Conservation (phyloP, 2,113 vertebrate genomes). For the Podarcis cretensis region DNA sequence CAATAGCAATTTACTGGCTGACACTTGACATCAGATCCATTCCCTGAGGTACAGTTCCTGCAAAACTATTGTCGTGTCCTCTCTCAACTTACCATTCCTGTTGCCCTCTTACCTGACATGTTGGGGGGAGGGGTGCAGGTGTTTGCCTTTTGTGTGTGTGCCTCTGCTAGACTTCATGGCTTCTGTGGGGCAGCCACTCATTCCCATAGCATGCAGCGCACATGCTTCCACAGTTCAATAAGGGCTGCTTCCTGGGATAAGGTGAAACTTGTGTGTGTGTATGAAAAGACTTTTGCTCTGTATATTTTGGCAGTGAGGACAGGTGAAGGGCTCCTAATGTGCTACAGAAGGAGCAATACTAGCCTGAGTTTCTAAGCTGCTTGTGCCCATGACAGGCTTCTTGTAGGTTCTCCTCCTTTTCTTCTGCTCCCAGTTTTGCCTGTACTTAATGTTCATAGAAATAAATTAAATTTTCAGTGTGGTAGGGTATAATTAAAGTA, state of each 20-base stretch:
- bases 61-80: slow-evolving; percentile 37
- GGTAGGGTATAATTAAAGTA: neutral
- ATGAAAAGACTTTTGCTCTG: neutral
- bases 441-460: neutral
- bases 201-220: no score
- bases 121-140: accelerated
- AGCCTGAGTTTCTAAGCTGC: no score
- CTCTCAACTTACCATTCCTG: slow-evolving; percentile 18
- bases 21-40: slow-evolving; percentile 83
- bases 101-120: neutral
- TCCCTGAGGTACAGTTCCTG: slow-evolving; percentile 74
- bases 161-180: no score
- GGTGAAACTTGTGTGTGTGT: no score
- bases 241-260: no score
- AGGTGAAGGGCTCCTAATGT: neutral
- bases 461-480: neutral
- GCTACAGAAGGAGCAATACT: neutral
- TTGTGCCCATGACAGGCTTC: neutral
- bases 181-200: no score
- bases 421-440: neutral
- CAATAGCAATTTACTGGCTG: slow-evolving; percentile 98
- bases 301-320: neutral
- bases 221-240: neutral
- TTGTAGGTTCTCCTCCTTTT: neutral
- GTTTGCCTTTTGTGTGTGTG: neutral